A percentile compares a stretch with the other conserved stretches of the same genome.
phyloP scores from a whole-genome alignment of 2,888 invertebrate genomes.

The Parascotia fuliginaria region DNA sequence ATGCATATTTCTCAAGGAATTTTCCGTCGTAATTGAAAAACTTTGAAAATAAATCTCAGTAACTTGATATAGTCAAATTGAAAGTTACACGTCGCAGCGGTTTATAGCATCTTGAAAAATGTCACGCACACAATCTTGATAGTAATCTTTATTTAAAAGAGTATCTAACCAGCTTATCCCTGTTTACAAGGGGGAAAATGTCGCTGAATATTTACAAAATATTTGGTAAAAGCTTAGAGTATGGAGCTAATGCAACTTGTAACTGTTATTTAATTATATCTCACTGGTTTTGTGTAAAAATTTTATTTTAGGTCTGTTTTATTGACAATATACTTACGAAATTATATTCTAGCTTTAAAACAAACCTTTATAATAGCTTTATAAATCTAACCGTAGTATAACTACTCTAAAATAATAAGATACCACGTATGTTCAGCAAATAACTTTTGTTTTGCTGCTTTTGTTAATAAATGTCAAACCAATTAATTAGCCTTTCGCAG shows the following conservation, averaged over 20 bases:
- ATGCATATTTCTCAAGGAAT: neutral
- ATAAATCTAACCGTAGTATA: too few relatives aligned
- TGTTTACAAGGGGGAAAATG: neutral
- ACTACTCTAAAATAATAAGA: too few relatives aligned
- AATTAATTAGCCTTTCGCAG: too few relatives aligned
- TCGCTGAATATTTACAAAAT: neutral
- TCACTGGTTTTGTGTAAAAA: too few relatives aligned
- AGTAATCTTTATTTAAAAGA: neutral
- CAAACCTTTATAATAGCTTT: too few relatives aligned
- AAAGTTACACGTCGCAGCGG: neutral
- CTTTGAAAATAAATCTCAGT: neutral
- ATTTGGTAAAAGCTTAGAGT: neutral
- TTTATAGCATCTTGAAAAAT: neutral
- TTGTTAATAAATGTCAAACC: too few relatives aligned
- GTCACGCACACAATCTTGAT: neutral
- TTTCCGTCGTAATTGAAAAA: neutral
- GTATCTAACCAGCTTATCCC: conserved; percentile 2
- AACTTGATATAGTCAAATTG: conserved; percentile 1
- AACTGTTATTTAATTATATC: too few relatives aligned
- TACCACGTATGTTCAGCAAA: too few relatives aligned
- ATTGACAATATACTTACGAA: too few relatives aligned
- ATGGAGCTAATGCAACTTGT: neutral
- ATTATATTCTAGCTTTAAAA: too few relatives aligned
- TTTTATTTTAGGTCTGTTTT: too few relatives aligned
- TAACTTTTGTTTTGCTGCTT: too few relatives aligned